Base-by-base conservation (phyloP, 2,797 vertebrate species). In the Hippocampus kuda region DNA sequence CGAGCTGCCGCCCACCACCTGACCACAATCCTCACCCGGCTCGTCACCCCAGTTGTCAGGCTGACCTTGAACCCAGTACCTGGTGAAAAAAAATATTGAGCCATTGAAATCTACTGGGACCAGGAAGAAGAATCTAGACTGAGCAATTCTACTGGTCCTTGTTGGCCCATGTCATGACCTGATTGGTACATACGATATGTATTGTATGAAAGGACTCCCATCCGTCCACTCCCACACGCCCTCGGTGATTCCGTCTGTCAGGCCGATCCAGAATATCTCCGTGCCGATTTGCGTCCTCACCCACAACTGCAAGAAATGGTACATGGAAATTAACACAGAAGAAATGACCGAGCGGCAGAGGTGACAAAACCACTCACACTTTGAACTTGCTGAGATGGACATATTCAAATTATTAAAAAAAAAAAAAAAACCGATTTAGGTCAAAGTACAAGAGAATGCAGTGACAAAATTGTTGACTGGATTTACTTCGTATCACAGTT, bases 221-320 rank as follows among this genome's bases (percentile, higher is more conserved):
- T 93, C 91, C 0, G 75, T 87, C 92, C 92, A 93, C 71, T 91
- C 90, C 86, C 85, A 93, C 42, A 84, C 73, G 0, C 73, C 84
- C 68, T 92, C 91, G 2, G 59, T 1, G 0, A 61, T 30, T 1
- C 61, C 62, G 66, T 93, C 92, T 44, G 88, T 92, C 74, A 93
- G 81, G n/a, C 92, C 92, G 0, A 92, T 82, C 92, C 92, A 93
- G 84, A 73, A 90, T 77, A 83, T 80, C 3, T 84, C 77, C 1
- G 49, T 2, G 27, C 65, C 70, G 34, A 91, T 70, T 72, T 93
- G 92, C 1, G 91, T 91, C 20, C 70, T 80, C 30, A 92, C 61
- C 92, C 92, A 93, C 48, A 72, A 42, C 92, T 93, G 66, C n/a
- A 77, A 72, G 57, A 1, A 16, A 62, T 38, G 62, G 12, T 56